phyloP scores from a whole-genome alignment of 2,113 vertebrate species.

The Menura novaehollandiae region DNA sequence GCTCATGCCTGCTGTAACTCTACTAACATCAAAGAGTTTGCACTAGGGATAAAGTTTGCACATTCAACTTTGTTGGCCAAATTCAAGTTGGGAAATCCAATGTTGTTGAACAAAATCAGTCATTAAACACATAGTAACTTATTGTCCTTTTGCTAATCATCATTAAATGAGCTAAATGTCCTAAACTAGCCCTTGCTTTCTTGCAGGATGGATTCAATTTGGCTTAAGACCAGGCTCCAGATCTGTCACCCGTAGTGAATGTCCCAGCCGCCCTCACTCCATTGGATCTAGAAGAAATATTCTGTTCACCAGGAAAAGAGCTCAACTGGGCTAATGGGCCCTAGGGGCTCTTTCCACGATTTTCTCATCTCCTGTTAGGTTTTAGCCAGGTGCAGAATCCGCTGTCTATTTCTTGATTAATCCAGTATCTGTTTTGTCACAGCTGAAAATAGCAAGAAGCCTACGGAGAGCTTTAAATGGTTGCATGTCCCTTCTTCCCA shows the following conservation, averaged over 20 bases:
- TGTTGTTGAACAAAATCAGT: constrained; percentile 35
- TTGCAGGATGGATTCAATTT: constrained; percentile 35
- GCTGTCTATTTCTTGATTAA: neutral
- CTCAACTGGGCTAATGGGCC: neutral
- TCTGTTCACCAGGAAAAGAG: neutral
- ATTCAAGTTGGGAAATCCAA: constrained; percentile 49
- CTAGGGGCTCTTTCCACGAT: neutral
- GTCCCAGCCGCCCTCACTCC: neutral
- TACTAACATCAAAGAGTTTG: constrained; percentile 51
- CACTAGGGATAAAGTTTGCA: constrained; percentile 12
- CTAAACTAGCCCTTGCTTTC: constrained; percentile 41
- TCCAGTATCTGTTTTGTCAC: neutral
- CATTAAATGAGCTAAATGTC: constrained; percentile 46
- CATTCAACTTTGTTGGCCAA: constrained; percentile 45
- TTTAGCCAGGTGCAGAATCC: neutral
- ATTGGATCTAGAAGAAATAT: neutral
- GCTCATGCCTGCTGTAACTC: constrained; percentile 49
- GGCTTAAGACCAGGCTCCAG: neutral
- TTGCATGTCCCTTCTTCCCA: neutral
- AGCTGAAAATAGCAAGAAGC: neutral
- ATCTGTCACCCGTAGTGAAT: neutral
- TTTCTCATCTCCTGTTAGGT: neutral
- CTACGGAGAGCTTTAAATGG: neutral
- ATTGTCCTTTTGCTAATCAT: constrained; percentile 47
- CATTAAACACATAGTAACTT: constrained; percentile 48